phyloP scores from a whole-genome alignment of 2,797 vertebrate species.

The Danio aesculapii region DNA sequence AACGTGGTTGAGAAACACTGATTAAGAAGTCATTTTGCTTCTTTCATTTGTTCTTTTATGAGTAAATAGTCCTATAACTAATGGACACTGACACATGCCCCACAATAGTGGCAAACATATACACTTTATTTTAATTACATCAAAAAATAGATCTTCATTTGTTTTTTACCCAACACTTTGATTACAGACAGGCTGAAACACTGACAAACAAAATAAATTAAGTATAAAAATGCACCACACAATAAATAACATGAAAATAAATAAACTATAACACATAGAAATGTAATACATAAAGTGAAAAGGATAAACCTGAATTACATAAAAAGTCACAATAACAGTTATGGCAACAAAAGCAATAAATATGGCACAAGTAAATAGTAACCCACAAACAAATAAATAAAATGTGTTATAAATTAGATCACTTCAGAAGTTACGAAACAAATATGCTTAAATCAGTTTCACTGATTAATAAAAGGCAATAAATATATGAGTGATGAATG shows the following conservation, averaged over 20 bases:
- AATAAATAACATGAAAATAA: slow-evolving; percentile 81
- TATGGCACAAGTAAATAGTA: slow-evolving; percentile 72
- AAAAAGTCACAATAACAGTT: slow-evolving; percentile 48
- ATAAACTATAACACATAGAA: slow-evolving; percentile 75
- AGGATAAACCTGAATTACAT: slow-evolving; percentile 41
- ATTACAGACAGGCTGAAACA: slow-evolving; percentile 48
- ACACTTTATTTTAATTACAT: slow-evolving; percentile 64
- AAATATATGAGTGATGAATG: slow-evolving; percentile 33
- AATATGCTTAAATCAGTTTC: slow-evolving; percentile 76
- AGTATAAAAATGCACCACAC: slow-evolving; percentile 62
- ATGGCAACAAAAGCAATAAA: slow-evolving; percentile 65
- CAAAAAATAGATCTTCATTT: slow-evolving; percentile 75
- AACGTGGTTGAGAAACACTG: too few species aligned
- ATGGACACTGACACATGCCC: not conserved
- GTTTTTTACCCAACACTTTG: slow-evolving; percentile 50
- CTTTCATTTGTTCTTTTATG: not conserved
- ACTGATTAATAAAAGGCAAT: slow-evolving; percentile 71
- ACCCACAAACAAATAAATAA: slow-evolving; percentile 70
- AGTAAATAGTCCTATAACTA: not conserved
- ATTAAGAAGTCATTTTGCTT: not conserved
- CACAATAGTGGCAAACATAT: slow-evolving; percentile 7
- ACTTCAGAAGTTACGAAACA: slow-evolving; percentile 57
- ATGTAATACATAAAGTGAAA: slow-evolving; percentile 59
- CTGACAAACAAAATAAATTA: slow-evolving; percentile 56
- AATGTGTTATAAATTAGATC: slow-evolving; percentile 70